Evolutionary conservation across 2,888 invertebrate genomes (phyloP), one percentile per base, ranked within the genome.

Genomic region (Tyria jacobaeae): DNA sequence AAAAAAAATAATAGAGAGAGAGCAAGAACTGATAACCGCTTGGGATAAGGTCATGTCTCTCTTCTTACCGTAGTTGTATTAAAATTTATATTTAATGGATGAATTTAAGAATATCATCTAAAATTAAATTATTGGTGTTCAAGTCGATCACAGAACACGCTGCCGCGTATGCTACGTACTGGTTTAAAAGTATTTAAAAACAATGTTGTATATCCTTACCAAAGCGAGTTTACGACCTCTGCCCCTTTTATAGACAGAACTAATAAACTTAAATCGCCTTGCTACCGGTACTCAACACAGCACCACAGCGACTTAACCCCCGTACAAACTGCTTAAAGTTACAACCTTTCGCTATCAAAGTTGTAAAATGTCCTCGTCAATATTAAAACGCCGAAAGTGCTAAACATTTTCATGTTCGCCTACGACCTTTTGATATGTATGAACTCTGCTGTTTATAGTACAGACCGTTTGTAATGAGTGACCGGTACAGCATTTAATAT

Each of bases 231-330:
- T 90, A 89, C 83, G 81, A 83, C 84, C 81, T 82, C 82, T 82
- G 86, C 85, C 88, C 88, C 87, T 85, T 90, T 89, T 92, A 91
- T 90, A 85, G 88, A 84, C 88, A 86, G 85, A 86, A 89, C 87
- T 90, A 91, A 90, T 93, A 92, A 91, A 91, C 84, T 86, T 77
- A 82, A 86, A 87, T 89, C 87, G 89, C 81, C 87, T 86, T 87
- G 87, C 84, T 77, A 78, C 82, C 71, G 75, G 77, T 70, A 58
- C 66, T 65, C 57, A 73, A 67, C 62, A 62, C 64, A 72, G 54
- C 17, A 62, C 55, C 54, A 54, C 67, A 73, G 65, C 59, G 68
- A 50, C 75, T 48, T 59, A 66, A 67, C 64, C 71, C 34, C 49
- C 24, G 49, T 35, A 61, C 14, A 10, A 21, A 35, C 34, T 27